These are phyloP conservation scores for Glyptemys insculpta DNA, from an alignment of 2,797 vertebrate genomes.

Conservation along the genomic window DNA sequence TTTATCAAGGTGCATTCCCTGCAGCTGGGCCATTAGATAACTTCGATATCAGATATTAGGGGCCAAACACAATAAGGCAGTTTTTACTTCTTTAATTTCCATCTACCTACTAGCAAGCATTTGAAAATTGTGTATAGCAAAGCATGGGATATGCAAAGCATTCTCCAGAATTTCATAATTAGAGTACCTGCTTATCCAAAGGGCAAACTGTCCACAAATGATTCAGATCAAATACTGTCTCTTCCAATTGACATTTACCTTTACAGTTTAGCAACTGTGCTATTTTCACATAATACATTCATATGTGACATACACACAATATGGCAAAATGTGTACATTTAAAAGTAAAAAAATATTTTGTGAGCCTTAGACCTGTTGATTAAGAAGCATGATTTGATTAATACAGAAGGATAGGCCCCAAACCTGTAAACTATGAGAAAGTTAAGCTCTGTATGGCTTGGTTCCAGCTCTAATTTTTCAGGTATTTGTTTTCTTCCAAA, in stretches of 20 bases:
- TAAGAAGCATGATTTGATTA: neutral
- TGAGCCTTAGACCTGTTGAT: neutral
- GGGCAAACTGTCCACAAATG: conserved; percentile 48
- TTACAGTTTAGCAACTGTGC: conserved; percentile 25
- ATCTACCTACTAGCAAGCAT: neutral
- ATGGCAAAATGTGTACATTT: neutral
- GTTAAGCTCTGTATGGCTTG: neutral
- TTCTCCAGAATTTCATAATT: conserved; percentile 36
- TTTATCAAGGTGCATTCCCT: neutral
- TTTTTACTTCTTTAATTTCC: neutral
- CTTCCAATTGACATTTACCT: conserved; percentile 59
- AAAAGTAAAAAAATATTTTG: conserved; percentile 3
- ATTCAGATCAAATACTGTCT: conserved; percentile 51
- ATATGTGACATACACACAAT: conserved; percentile 2
- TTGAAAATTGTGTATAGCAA: neutral
- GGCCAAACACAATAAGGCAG: neutral
- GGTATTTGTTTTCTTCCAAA: fast-evolving
- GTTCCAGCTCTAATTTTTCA: neutral
- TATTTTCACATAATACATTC: conserved; percentile 42
- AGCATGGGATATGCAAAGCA: neutral
- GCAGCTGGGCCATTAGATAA: neutral
- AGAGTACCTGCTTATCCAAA: conserved; percentile 24
- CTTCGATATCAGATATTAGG: neutral
- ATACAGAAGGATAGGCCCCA: neutral
- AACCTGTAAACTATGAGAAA: neutral